These are phyloP conservation scores for Lasius platythorax DNA, from an alignment of 2,888 invertebrate species.

Conservation along the genomic window DNA sequence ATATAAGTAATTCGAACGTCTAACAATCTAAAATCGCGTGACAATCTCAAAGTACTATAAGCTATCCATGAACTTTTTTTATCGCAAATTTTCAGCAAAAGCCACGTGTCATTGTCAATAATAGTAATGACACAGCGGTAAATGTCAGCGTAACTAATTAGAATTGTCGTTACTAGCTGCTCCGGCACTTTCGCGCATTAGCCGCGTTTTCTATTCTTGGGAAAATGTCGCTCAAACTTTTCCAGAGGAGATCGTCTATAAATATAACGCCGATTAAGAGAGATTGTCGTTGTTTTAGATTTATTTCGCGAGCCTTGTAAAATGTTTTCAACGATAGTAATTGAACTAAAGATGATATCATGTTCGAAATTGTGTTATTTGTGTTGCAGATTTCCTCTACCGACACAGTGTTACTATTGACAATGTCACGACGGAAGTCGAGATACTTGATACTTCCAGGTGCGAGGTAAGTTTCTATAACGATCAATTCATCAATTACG, in stretches of 20 bases:
- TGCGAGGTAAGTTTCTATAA: slow-evolving; percentile 90
- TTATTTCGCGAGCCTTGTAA: not conserved
- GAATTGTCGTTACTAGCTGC: slow-evolving; percentile 75
- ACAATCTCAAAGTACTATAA: not conserved
- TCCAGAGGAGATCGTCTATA: slow-evolving; percentile 22
- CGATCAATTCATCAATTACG: not conserved
- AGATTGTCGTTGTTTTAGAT: not conserved
- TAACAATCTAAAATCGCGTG: not conserved
- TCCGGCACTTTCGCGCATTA: slow-evolving; percentile 75
- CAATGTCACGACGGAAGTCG: slow-evolving; percentile 92
- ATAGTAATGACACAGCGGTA: slow-evolving; percentile 80
- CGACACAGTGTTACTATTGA: slow-evolving; percentile 93
- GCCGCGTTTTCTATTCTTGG: slow-evolving; percentile 74
- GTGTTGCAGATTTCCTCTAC: slow-evolving; percentile 93
- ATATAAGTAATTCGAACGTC: not conserved
- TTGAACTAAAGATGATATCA: not conserved
- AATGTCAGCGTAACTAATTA: slow-evolving; percentile 76
- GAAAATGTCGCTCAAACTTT: slow-evolving; percentile 57
- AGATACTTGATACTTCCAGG: slow-evolving; percentile 93
- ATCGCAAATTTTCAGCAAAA: slow-evolving; percentile 67
- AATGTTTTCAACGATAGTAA: not conserved
- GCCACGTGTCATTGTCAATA: slow-evolving; percentile 69
- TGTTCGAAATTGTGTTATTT: slow-evolving; percentile 62
- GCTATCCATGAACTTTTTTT: not conserved
- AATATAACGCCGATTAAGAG: slow-evolving; percentile 26